Base-by-base conservation (phyloP, 2,888 invertebrate species). In the Phytoseiulus persimilis region DNA sequence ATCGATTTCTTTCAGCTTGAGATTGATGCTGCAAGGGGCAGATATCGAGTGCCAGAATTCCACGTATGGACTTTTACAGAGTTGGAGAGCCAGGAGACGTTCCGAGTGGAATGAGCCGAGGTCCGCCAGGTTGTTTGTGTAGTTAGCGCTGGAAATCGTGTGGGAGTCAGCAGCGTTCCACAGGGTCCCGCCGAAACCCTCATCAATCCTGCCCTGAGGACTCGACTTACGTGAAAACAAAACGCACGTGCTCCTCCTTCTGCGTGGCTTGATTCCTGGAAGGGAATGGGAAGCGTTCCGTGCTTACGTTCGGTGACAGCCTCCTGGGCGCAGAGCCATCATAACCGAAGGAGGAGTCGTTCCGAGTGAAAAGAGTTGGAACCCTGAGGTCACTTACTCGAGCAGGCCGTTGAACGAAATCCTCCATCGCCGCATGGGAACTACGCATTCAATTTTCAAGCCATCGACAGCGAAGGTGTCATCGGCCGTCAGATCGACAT, bases 321-420 rank as follows among this genome's bases (percentile, higher is more conserved):
- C 45, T 87, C n/a, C 11, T 9, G 23, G n/a, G 1, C 2, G 23
- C 18, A 23, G 18, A 65, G 2, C 65, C 2, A 2, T 65, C 65
- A 14, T 3, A 23, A 39, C 39, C 9, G 5, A 83, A 83, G 18
- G 23, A 28, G 3, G 0, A 33, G 32, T 83, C 31, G 2, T 14
- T 84, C 84, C 3, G n/a, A n/a, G 18, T 18, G n/a, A 84, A n/a
- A 65, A 14, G 28, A 65, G 18, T 14, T 65, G 65, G 65, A 31
- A 87, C 28, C 39, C 28, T 87, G 0, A n/a, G 39, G 5, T 39
- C 31, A 87, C 32, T 2, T 28, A 94, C 91, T 93, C 94, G 87
- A 96, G 92, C 28, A 95, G 92, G 0, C 96, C 96, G 92, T 95
- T 95, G 92, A 94, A 96, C 45, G 94, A 92, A n/a, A 96, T 93